Conservation (phyloP, 2,888 invertebrate genomes). For the Venusia cambrica region DNA sequence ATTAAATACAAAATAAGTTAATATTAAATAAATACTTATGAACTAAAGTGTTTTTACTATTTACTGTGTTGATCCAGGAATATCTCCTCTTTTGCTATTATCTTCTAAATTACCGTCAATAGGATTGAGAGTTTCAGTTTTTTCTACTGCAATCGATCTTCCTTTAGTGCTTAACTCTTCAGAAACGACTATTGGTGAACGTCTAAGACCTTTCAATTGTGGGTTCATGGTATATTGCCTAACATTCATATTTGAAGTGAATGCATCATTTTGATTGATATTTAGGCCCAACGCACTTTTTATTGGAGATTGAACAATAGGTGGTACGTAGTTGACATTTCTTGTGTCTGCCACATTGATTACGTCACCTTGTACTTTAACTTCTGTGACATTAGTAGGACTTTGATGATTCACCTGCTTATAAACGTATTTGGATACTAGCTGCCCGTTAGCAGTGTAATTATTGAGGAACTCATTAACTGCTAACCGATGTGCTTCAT, state of each 20-base stretch:
- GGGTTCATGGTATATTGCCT: too few species aligned
- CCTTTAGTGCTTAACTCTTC: too few species aligned
- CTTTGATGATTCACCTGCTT: constrained; percentile 30
- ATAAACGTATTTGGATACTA: constrained; percentile 29
- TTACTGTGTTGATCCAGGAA: constrained; percentile 12
- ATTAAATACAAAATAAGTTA: constrained; percentile 20
- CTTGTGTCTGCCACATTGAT: too few species aligned
- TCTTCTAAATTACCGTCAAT: neutral
- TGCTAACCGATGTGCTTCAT: constrained; percentile 3
- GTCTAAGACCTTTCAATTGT: too few species aligned
- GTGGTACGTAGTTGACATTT: too few species aligned
- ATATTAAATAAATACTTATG: constrained; percentile 23
- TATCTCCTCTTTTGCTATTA: constrained; percentile 13
- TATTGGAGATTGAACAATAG: too few species aligned
- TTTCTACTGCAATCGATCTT: too few species aligned
- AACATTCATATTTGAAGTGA: too few species aligned
- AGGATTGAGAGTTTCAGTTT: neutral
- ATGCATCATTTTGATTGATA: too few species aligned
- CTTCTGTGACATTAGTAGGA: constrained; percentile 27
- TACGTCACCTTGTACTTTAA: too few species aligned
- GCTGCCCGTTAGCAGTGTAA: constrained; percentile 11
- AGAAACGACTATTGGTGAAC: too few species aligned
- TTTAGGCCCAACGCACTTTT: too few species aligned
- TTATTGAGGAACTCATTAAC: constrained; percentile 15
- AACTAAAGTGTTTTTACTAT: constrained; percentile 25